Percentiles rank a stretch among this genome's conserved stretches.
Evolutionary conservation across 2,797 vertebrate species (phyloP).

Genomic region (Aselliscus stoliczkanus): DNA sequence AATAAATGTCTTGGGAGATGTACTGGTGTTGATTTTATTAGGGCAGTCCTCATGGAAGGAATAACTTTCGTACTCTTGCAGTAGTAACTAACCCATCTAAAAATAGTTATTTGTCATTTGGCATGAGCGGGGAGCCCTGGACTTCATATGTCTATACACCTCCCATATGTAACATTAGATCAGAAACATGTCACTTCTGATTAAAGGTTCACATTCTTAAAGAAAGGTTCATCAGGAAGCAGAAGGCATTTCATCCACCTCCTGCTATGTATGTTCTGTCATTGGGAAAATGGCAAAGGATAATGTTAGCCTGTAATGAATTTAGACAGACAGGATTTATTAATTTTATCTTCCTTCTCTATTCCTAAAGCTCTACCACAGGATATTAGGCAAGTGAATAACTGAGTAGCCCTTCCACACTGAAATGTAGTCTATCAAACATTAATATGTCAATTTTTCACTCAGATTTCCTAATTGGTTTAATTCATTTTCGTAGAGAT

Average conservation of each 20-base stretch:
- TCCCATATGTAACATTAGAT: not conserved
- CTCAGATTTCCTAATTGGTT: constrained; percentile 12
- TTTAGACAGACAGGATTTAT: not conserved
- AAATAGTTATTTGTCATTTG: not conserved
- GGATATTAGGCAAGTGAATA: not conserved
- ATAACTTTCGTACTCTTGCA: not conserved
- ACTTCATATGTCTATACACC: not conserved
- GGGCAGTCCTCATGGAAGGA: not conserved
- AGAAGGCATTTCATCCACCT: constrained; percentile 48
- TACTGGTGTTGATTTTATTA: not conserved
- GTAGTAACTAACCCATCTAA: not conserved
- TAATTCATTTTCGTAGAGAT: constrained; percentile 38
- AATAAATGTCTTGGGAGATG: not conserved
- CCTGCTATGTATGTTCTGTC: constrained; percentile 55
- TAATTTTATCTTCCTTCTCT: not conserved
- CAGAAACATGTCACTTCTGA: constrained; percentile 45
- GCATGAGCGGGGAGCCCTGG: not conserved
- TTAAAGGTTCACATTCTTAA: constrained; percentile 62
- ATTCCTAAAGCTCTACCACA: not conserved
- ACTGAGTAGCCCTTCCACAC: not conserved
- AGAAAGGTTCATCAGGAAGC: constrained; percentile 55
- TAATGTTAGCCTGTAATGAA: constrained; percentile 41
- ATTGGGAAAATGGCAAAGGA: constrained; percentile 29
- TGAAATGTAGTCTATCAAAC: not conserved
- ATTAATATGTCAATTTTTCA: constrained; percentile 29